phyloP scores from a whole-genome alignment of 2,113 vertebrate genomes.

The Stictonetta naevosa region DNA sequence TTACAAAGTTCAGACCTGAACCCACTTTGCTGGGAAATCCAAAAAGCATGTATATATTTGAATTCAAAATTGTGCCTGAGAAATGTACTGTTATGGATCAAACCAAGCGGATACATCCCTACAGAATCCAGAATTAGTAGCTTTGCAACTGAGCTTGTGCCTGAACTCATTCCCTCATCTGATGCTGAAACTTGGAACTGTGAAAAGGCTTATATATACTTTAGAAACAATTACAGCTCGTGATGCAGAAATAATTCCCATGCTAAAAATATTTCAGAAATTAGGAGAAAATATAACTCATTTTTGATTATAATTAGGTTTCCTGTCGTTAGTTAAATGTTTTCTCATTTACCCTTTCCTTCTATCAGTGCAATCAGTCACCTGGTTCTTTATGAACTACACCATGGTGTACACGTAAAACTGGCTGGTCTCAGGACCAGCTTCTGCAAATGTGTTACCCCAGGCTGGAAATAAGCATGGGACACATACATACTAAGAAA shows the following conservation, averaged over 20 bases:
- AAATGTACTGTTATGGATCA: neutral
- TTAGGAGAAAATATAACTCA: slow-evolving; percentile 19
- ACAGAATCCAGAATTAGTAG: neutral
- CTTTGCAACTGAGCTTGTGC: neutral
- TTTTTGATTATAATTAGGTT: slow-evolving; percentile 44
- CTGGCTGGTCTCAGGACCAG: neutral
- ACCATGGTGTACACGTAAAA: neutral
- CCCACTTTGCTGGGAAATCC: neutral
- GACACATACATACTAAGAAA: neutral
- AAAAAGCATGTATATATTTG: neutral
- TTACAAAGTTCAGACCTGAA: neutral
- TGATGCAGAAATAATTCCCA: slow-evolving; percentile 47
- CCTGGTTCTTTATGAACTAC: slow-evolving; percentile 36
- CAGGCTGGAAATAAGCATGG: slow-evolving; percentile 29
- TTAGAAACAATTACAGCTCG: slow-evolving; percentile 37
- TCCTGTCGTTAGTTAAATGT: slow-evolving; percentile 62
- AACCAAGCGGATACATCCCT: neutral
- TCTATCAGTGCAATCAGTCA: slow-evolving; percentile 30
- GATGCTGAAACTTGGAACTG: neutral
- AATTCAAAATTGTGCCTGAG: neutral
- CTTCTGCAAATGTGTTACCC: slow-evolving; percentile 42
- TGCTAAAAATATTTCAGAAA: slow-evolving; percentile 44
- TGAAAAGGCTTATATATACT: neutral
- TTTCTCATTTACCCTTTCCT: slow-evolving; percentile 53
- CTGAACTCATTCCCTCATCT: neutral